Conservation (phyloP, 2,113 vertebrate genomes). For the Strix aluco region DNA sequence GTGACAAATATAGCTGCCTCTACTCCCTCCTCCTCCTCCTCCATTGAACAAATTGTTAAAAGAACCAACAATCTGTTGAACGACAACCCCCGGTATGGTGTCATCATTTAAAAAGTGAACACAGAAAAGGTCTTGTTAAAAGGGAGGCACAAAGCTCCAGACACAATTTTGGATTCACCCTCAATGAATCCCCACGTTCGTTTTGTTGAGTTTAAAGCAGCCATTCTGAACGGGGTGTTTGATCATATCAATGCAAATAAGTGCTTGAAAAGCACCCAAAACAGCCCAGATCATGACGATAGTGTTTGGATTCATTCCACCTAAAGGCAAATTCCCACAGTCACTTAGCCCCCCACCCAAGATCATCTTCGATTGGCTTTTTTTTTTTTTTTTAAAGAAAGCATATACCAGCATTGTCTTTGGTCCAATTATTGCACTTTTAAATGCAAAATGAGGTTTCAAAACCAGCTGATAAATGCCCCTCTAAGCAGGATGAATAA, state of each 20-base stretch:
- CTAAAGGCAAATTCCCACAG: conserved; percentile 43
- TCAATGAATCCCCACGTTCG: not conserved
- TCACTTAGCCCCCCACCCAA: not conserved
- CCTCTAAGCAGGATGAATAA: conserved; percentile 16
- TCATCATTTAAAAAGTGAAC: conserved; percentile 41
- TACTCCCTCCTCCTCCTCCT: conserved; percentile 60
- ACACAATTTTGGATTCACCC: conserved; percentile 5
- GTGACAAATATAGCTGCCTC: conserved; percentile 65
- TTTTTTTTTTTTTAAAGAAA: not conserved
- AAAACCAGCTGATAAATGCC: conserved; percentile 24
- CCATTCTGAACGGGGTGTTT: conserved; percentile 18
- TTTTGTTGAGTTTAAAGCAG: conserved; percentile 55
- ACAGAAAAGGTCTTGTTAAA: conserved; percentile 54
- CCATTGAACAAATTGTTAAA: conserved; percentile 69
- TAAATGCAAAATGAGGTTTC: conserved; percentile 50
- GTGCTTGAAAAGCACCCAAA: conserved; percentile 61
- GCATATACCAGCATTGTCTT: not conserved
- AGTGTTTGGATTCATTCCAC: not conserved
- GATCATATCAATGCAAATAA: conserved; percentile 59
- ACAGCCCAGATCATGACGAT: conserved; percentile 7
- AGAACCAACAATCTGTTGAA: conserved; percentile 68
- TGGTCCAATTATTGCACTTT: conserved; percentile 52
- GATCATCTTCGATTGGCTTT: not conserved
- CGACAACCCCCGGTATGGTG: conserved; percentile 25
- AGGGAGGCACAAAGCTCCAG: conserved; percentile 32